A percentile compares a stretch with the other conserved stretches of the same genome.
phyloP scores from a whole-genome alignment of 2,113 vertebrate genomes.

The Xiphophorus couchianus region DNA sequence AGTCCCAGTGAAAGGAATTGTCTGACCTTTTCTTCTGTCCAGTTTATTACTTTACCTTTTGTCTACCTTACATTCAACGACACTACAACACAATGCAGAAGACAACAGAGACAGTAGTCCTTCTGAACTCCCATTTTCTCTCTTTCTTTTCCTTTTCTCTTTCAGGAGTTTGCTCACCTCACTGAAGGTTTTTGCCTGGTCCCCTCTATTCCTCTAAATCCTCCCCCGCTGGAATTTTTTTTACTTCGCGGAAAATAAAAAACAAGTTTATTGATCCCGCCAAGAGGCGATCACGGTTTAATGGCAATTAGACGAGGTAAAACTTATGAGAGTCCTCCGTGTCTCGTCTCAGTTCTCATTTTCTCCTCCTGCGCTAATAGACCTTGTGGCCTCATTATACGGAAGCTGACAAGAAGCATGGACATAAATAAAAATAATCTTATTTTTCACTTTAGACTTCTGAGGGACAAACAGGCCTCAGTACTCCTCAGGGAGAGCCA shows the following conservation, averaged over 20 bases:
- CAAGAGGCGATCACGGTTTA: conserved; percentile 24
- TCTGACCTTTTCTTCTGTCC: conserved; percentile 52
- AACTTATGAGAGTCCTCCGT: conserved; percentile 29
- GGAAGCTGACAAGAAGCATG: conserved; percentile 33
- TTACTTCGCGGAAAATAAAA: conserved; percentile 23
- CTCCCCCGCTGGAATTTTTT: conserved; percentile 19
- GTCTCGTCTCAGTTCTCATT: conserved; percentile 12
- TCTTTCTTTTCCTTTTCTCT: neutral
- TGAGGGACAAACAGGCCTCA: conserved; percentile 51
- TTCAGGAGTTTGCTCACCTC: conserved; percentile 17
- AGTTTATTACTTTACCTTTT: conserved; percentile 16
- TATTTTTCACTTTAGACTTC: conserved; percentile 59
- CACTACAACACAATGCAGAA: conserved; percentile 20
- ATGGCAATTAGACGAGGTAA: conserved; percentile 29
- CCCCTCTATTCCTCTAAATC: conserved; percentile 25
- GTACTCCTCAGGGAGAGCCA: conserved; percentile 38
- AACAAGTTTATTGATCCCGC: conserved; percentile 34
- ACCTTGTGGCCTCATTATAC: conserved; percentile 60
- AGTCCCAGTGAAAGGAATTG: conserved; percentile 55
- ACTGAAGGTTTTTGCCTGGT: conserved; percentile 11
- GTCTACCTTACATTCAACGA: conserved; percentile 12
- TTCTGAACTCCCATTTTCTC: conserved; percentile 19
- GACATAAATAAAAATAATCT: conserved; percentile 53
- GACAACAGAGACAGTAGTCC: neutral
- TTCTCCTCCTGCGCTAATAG: conserved; percentile 7